A percentile compares a stretch with the other conserved stretches of the same genome.
Evolutionary conservation across 2,797 vertebrate species (phyloP).

Genomic region (Anguilla marmorata): DNA sequence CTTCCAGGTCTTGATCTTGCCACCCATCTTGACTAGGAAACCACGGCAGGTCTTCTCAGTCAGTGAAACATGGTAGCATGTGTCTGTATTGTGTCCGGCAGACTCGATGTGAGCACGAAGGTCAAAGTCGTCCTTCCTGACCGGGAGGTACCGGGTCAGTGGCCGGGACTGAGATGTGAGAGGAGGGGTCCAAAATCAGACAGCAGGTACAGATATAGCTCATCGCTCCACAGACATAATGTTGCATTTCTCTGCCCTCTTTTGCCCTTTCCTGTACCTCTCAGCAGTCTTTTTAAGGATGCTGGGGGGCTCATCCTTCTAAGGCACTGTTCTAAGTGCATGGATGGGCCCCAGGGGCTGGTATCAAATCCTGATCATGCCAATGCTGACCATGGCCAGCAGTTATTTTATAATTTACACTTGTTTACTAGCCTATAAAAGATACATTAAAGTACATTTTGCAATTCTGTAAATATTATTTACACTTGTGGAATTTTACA

Average conservation of each 20-base stretch:
- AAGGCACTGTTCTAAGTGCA: neutral
- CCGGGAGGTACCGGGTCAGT: constrained; percentile 88
- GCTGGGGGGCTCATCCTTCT: neutral
- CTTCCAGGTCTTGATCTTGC: constrained; percentile 98
- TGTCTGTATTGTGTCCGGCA: constrained; percentile 88
- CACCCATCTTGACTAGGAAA: constrained; percentile 94
- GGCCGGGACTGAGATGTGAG: constrained; percentile 77
- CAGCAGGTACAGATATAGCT: neutral
- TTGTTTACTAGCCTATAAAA: neutral
- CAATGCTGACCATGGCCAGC: neutral
- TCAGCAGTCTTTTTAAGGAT: neutral
- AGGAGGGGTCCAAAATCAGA: neutral
- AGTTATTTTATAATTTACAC: neutral
- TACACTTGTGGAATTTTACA: neutral
- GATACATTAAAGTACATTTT: neutral
- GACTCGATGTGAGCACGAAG: constrained; percentile 87
- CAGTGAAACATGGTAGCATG: constrained; percentile 89
- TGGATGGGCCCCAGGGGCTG: neutral
- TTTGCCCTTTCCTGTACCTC: neutral
- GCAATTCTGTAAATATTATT: neutral
- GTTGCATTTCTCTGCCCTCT: neutral
- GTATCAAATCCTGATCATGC: neutral
- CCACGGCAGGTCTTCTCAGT: constrained; percentile 95
- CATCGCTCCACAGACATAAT: neutral
- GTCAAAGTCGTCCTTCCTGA: constrained; percentile 92